phyloP scores from a whole-genome alignment of 2,797 vertebrate genomes.

The Sebastes itinus region DNA sequence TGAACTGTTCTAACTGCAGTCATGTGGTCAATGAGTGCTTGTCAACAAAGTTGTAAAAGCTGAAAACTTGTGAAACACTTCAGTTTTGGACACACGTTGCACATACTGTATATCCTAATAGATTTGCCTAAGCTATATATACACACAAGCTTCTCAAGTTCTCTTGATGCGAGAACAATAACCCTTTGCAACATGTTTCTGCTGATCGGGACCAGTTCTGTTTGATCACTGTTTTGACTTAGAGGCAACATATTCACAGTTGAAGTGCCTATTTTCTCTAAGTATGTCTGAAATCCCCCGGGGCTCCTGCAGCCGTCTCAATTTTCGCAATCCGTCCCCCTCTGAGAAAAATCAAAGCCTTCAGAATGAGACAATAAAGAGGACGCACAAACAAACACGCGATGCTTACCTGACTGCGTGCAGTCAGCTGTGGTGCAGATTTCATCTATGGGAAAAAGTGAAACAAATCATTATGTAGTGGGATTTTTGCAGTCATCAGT shows the following conservation, averaged over 20 bases:
- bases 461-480: constrained; percentile 57
- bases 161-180: neutral
- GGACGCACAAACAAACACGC: constrained; percentile 3
- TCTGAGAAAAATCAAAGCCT: constrained; percentile 39
- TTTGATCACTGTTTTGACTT: constrained; percentile 25
- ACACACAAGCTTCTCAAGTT: neutral
- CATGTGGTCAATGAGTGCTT: neutral
- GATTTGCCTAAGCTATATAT: neutral
- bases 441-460: constrained; percentile 81
- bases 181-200: neutral
- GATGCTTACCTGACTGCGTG: constrained; percentile 91
- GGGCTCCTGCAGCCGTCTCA: constrained; percentile 10
- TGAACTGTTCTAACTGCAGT: neutral
- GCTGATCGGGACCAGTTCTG: neutral
- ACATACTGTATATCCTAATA: neutral
- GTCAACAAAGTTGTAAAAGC: neutral
- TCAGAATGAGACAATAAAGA: constrained; percentile 38
- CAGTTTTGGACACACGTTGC: neutral
- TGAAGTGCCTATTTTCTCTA: constrained; percentile 25
- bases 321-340: constrained; percentile 11
- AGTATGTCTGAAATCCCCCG: constrained; percentile 33
- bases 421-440: constrained; percentile 93
- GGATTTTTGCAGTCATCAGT: constrained; percentile 44
- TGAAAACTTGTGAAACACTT: neutral
- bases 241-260: constrained; percentile 21